A percentile compares a stretch with the other conserved stretches of the same genome.
These are phyloP conservation scores for Eupithecia subfuscata DNA, from an alignment of 2,888 invertebrate species.

Conservation along the genomic window DNA sequence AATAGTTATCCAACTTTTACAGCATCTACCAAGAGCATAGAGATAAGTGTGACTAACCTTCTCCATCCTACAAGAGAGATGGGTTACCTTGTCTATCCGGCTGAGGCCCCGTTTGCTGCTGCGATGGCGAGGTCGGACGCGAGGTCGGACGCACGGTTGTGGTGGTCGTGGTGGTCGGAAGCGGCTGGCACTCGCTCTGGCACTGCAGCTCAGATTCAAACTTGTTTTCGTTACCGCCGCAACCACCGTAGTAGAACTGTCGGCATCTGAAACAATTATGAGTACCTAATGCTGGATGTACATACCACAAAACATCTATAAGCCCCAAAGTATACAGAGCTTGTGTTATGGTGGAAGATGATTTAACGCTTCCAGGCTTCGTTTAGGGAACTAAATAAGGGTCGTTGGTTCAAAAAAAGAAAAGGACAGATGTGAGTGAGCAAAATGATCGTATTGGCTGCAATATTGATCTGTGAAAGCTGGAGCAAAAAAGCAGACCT, in stretches of 20 bases:
- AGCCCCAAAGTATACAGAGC: not conserved
- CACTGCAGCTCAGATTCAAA: slow-evolving; percentile 89
- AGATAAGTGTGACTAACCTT: slow-evolving; percentile 66
- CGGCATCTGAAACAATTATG: slow-evolving; percentile 82
- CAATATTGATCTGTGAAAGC: not conserved
- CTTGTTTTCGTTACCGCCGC: slow-evolving; percentile 95
- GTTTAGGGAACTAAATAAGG: not conserved
- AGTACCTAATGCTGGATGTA: not conserved
- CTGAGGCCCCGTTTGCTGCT: slow-evolving; percentile 30
- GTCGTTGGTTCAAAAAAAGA: not conserved
- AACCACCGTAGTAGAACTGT: slow-evolving; percentile 96
- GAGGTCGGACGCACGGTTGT: slow-evolving; percentile 38
- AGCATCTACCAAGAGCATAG: not conserved
- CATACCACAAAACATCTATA: not conserved
- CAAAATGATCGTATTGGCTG: not conserved
- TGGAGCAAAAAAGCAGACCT: not conserved
- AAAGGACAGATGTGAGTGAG: not conserved
- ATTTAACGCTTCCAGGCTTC: not conserved
- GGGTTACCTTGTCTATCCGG: slow-evolving; percentile 18
- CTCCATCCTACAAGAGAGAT: no score
- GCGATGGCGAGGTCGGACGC: slow-evolving; percentile 42
- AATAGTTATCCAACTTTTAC: not conserved
- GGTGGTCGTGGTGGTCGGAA: slow-evolving; percentile 70
- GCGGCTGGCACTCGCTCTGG: slow-evolving; percentile 83
- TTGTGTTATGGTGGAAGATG: not conserved